Evolutionary conservation across 23 tunicate genomes (phyloP).

Genomic region (Halocynthia roretzi): DNA sequence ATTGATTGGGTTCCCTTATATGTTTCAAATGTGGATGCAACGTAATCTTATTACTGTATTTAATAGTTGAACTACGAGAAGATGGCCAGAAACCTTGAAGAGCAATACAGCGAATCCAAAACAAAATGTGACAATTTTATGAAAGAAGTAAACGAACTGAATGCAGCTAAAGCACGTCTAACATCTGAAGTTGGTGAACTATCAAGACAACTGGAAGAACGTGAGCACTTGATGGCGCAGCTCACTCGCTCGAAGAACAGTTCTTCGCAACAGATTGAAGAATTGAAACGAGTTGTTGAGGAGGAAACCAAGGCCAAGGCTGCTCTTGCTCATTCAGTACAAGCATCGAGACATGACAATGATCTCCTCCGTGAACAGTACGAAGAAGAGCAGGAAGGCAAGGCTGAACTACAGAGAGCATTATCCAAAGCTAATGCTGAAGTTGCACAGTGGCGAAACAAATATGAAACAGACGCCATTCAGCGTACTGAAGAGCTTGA

Average conservation of each 20-base stretch:
- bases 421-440: slow-evolving; percentile 84
- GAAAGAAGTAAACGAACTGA: slow-evolving; percentile 68
- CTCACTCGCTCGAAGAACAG: slow-evolving; percentile 38
- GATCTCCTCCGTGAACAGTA: slow-evolving; percentile 83
- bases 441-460: slow-evolving; percentile 87
- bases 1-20: neutral
- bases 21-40: neutral
- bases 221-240: slow-evolving; percentile 85
- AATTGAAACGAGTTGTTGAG: slow-evolving; percentile 74
- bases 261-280: slow-evolving; percentile 75
- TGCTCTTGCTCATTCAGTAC: slow-evolving; percentile 24
- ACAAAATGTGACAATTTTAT: slow-evolving; percentile 76
- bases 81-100: slow-evolving; percentile 80
- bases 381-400: slow-evolving; percentile 90
- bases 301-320: slow-evolving; percentile 37
- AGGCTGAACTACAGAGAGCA: slow-evolving; percentile 81
- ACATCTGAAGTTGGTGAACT: slow-evolving; percentile 56
- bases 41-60: neutral
- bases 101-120: slow-evolving; percentile 63
- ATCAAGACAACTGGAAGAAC: slow-evolving; percentile 67
- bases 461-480: slow-evolving; percentile 92
- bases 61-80: slow-evolving; percentile 73
- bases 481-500: slow-evolving; percentile 84
- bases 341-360: slow-evolving; percentile 67
- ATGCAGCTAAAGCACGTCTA: slow-evolving; percentile 43